Evolutionary conservation across 2,888 invertebrate species (phyloP), one percentile per base, ranked within the genome.

Genomic region (Lucinisca nassula): DNA sequence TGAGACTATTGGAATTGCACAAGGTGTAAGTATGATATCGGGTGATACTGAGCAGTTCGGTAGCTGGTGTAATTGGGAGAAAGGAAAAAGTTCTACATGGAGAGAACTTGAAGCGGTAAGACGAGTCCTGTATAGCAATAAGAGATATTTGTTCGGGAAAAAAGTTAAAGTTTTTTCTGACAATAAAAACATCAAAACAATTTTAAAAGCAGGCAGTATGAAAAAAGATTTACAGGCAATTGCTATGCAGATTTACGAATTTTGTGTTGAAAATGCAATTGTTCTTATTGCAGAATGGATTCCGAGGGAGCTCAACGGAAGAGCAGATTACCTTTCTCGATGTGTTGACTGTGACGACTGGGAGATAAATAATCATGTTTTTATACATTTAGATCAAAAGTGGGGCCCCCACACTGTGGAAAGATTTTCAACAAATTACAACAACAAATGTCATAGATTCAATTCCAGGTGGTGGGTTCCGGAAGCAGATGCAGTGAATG

Each of bases 1-100:
- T n/a, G n/a, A n/a, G n/a, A n/a, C n/a, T n/a, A n/a, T n/a, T n/a
- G n/a, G n/a, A n/a, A n/a, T n/a, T n/a, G n/a, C n/a, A n/a, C n/a
- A n/a, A 14, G 72, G 72, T 72, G n/a, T 35, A 17, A 74, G 27
- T 40, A 8, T 12, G 40, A 10, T 74, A 40, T 30, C 74, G 55
- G 76, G 32, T 17, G 35, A 55, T 45, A 21, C 35, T 3, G 77
- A 77, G n/a, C 8, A 58, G 61, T 58, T 51, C 37, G 77, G 77
- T 0, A 17, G 38, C 10, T 58, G 77, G 61, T 55, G 38, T 51
- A 14, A 30, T 2, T 21, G 8, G 6, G 58, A 77, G 27, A 27
- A 51, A 2, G 24, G 24, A 55, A 77, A 55, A 77, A 45, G 45
- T 17, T 45, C 45, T 8, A 45, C 45, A 12, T 45, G 45, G 45